These are phyloP conservation scores for Brienomyrus longianalis DNA, from an alignment of 2,113 vertebrate genomes.

Conservation along the genomic window DNA sequence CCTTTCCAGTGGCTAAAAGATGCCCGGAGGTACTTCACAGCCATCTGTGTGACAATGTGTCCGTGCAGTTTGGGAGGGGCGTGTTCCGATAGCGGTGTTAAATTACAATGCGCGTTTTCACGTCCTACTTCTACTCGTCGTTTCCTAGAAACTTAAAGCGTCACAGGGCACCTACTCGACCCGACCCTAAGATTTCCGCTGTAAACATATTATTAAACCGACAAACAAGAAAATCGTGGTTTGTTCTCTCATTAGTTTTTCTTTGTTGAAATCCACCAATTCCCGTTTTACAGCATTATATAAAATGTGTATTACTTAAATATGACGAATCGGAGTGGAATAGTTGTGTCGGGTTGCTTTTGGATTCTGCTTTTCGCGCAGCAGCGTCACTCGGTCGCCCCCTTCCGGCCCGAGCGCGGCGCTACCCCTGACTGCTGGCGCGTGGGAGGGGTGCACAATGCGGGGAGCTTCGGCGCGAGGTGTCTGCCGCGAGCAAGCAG, in stretches of 20 bases:
- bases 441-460: conserved; percentile 18
- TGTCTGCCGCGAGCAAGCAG: not conserved
- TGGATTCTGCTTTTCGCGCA: not conserved
- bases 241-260: not conserved
- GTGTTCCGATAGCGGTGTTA: not conserved
- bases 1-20: not conserved
- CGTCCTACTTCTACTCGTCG: not conserved
- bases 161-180: not conserved
- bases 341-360: not conserved
- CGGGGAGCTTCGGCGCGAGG: not conserved
- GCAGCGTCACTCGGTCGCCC: not conserved
- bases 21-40: not conserved
- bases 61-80: not conserved
- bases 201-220: not conserved
- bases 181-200: not conserved
- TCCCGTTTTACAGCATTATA: not conserved
- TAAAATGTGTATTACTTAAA: not conserved
- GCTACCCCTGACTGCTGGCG: not conserved
- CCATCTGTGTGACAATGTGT: not conserved
- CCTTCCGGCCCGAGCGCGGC: not conserved
- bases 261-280: not conserved
- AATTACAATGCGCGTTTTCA: not conserved
- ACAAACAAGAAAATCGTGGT: not conserved
- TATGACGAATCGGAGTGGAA: not conserved
- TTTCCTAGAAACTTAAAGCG: not conserved